phyloP scores from a whole-genome alignment of 2,113 vertebrate genomes.

The Neolamprologus sp. region DNA sequence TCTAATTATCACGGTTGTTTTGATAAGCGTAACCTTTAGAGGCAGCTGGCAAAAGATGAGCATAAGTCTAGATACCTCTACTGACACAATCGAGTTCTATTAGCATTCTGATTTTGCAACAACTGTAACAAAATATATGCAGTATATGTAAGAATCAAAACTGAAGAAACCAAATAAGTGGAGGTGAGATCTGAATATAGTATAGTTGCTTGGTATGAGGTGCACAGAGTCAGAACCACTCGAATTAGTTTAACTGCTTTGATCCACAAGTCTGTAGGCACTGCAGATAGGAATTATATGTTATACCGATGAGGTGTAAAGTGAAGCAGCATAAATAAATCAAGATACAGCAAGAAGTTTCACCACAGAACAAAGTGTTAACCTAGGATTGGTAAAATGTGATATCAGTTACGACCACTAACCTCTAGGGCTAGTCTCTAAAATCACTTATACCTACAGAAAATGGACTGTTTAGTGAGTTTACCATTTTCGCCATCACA shows the following conservation, averaged over 20 bases:
- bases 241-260: neutral
- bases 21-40: constrained; percentile 57
- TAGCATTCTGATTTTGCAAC: neutral
- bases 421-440: neutral
- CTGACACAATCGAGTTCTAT: neutral
- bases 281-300: neutral
- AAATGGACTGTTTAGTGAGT: neutral
- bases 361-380: neutral
- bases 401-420: neutral
- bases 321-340: neutral
- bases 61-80: constrained; percentile 44
- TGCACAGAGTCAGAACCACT: neutral
- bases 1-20: constrained; percentile 41
- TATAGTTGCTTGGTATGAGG: neutral
- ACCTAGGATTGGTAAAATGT: neutral
- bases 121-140: neutral
- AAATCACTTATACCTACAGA: neutral
- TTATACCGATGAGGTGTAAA: neutral
- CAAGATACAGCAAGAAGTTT: neutral
- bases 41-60: neutral
- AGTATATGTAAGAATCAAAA: neutral
- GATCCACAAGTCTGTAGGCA: neutral
- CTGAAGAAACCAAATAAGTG: neutral
- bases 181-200: neutral
- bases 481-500: neutral